phyloP scores from a whole-genome alignment of 2,113 vertebrate species.

The Mus musculus region DNA sequence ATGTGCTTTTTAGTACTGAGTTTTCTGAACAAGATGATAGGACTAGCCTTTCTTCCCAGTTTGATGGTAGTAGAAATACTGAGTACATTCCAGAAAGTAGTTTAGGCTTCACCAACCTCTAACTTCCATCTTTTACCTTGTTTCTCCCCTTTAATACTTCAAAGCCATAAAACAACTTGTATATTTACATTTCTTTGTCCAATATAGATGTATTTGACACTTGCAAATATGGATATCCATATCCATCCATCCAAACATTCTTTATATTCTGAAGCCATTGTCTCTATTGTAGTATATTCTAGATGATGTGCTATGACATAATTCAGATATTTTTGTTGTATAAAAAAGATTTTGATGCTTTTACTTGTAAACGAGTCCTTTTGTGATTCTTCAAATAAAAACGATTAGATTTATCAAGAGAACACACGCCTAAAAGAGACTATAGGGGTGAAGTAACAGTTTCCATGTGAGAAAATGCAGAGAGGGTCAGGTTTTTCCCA shows the following conservation, averaged over 20 bases:
- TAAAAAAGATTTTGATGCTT: background rate
- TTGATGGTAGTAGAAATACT: slow-evolving; percentile 15
- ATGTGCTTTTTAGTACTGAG: background rate
- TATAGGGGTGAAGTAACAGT: background rate
- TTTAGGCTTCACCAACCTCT: background rate
- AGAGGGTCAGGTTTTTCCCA: background rate
- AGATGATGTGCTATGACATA: background rate
- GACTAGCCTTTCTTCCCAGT: background rate
- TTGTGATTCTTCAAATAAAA: slow-evolving; percentile 44
- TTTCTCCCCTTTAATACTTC: slow-evolving; percentile 34
- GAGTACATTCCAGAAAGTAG: background rate
- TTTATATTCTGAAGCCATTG: background rate
- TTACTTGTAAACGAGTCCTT: slow-evolving; percentile 24
- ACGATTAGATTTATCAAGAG: background rate
- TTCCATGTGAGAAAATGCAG: background rate
- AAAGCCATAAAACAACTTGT: background rate
- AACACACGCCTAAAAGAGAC: background rate
- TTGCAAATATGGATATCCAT: background rate
- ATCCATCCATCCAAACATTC: background rate
- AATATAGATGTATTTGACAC: background rate
- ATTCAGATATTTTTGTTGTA: slow-evolving; percentile 1
- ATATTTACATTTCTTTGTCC: slow-evolving; percentile 42
- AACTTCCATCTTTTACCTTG: background rate
- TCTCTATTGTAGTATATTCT: background rate
- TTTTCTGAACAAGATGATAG: background rate